phyloP scores from a whole-genome alignment of 2,888 invertebrate genomes.

The Falcaria lacertinaria region DNA sequence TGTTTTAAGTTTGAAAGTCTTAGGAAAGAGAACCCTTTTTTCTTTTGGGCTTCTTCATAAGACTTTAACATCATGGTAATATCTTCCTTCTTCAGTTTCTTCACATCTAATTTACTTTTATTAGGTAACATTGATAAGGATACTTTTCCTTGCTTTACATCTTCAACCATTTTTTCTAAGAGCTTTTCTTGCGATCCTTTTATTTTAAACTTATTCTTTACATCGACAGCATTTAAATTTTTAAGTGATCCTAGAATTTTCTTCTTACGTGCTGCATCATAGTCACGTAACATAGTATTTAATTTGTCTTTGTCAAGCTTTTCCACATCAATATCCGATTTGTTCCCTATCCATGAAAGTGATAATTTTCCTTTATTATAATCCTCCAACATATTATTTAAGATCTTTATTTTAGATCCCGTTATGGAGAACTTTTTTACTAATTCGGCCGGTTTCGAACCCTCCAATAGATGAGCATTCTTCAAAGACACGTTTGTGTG shows the following conservation, averaged over 20 bases:
- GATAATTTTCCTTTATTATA: constrained; percentile 20
- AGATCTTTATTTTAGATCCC: constrained; percentile 12
- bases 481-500: constrained; percentile 21
- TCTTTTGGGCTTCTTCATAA: constrained; percentile 19
- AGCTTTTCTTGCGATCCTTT: constrained; percentile 23
- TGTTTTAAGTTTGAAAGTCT: too few relatives aligned
- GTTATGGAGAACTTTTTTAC: constrained; percentile 19
- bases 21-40: constrained; percentile 9
- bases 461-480: constrained; percentile 29
- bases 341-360: constrained; percentile 9
- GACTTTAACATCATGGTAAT: constrained; percentile 24
- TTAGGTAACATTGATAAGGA: constrained; percentile 23
- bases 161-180: constrained; percentile 30
- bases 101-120: constrained; percentile 21
- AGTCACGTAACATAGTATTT: constrained; percentile 6
- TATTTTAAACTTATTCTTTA: constrained; percentile 24
- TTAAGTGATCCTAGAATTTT: constrained; percentile 6
- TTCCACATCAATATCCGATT: constrained; percentile 13
- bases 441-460: constrained; percentile 17
- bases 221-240: constrained; percentile 11
- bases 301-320: constrained; percentile 12
- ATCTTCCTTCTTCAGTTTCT: constrained; percentile 22
- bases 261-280: constrained; percentile 7
- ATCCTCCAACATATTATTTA: constrained; percentile 21
- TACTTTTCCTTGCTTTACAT: constrained; percentile 28